Conservation (phyloP, 2,113 vertebrate genomes). For the Phocoena sinus region DNA sequence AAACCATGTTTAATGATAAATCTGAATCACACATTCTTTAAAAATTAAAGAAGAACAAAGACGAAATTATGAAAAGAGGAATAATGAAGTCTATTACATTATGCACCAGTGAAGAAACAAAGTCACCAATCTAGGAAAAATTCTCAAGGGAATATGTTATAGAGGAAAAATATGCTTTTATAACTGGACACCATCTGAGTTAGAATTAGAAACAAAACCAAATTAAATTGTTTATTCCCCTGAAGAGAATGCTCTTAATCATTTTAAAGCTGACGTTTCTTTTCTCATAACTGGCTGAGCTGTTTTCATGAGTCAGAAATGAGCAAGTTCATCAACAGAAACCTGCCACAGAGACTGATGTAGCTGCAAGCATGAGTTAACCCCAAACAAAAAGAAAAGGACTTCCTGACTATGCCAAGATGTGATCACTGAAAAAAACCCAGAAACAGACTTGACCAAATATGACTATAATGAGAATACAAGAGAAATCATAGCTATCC, state of each 20-base stretch:
- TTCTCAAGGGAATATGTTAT: conserved; percentile 22
- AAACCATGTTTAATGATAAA: neutral
- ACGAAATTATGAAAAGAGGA: conserved; percentile 12
- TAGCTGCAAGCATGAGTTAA: neutral
- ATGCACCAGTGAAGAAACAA: conserved; percentile 10
- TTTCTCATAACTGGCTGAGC: conserved; percentile 47
- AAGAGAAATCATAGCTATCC: neutral
- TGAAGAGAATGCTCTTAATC: conserved; percentile 34
- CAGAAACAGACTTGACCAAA: conserved; percentile 16
- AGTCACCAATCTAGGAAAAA: conserved; percentile 13
- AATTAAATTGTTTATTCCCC: conserved; percentile 44
- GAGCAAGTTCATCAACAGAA: conserved; percentile 45
- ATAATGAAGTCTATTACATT: conserved; percentile 16
- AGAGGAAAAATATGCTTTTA: conserved; percentile 44
- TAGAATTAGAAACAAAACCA: conserved; percentile 44
- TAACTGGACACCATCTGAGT: conserved; percentile 42
- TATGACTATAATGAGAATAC: neutral
- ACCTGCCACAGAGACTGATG: conserved; percentile 8
- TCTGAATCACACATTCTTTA: conserved; percentile 26
- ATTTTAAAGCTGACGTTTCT: conserved; percentile 49
- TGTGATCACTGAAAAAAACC: conserved; percentile 33
- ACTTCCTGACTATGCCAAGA: neutral
- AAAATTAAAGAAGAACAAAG: neutral
- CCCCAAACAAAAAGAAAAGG: conserved; percentile 25
- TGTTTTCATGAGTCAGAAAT: conserved; percentile 61